Conservation (phyloP, 2,888 invertebrate species). For the Eupeodes luniger region DNA sequence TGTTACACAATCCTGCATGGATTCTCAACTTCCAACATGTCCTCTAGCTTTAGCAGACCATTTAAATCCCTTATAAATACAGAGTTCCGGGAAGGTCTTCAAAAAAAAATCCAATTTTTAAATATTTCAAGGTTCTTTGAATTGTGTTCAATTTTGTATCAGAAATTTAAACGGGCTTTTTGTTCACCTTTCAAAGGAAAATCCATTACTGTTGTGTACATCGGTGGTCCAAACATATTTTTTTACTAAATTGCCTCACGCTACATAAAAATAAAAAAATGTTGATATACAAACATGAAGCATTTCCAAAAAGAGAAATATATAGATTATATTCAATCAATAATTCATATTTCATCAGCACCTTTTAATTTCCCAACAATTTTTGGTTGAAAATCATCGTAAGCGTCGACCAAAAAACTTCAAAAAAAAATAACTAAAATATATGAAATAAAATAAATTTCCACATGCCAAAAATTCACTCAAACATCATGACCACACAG, state of each 20-base stretch:
- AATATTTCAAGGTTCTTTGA: neutral
- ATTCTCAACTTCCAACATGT: too few relatives aligned
- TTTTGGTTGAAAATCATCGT: slow-evolving; percentile 62
- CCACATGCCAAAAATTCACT: slow-evolving; percentile 48
- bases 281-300: neutral
- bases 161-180: neutral
- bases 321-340: slow-evolving; percentile 41
- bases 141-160: neutral
- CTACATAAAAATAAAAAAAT: neutral
- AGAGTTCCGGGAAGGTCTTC: too few relatives aligned
- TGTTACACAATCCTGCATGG: too few relatives aligned
- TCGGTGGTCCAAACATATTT: neutral
- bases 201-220: neutral
- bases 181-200: neutral
- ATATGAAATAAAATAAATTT: neutral
- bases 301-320: neutral
- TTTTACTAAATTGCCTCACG: neutral
- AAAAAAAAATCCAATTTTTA: too few relatives aligned
- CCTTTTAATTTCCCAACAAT: slow-evolving; percentile 47
- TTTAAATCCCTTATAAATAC: too few relatives aligned
- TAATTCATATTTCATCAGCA: slow-evolving; percentile 66
- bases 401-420: neutral
- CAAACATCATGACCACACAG: slow-evolving; percentile 47
- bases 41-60: too few relatives aligned
- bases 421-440: neutral